Percentiles rank a stretch among this genome's conserved stretches.
Conservation (phyloP, 1,140 invertebrate species). For the Zaprionus kolodkinae region DNA sequence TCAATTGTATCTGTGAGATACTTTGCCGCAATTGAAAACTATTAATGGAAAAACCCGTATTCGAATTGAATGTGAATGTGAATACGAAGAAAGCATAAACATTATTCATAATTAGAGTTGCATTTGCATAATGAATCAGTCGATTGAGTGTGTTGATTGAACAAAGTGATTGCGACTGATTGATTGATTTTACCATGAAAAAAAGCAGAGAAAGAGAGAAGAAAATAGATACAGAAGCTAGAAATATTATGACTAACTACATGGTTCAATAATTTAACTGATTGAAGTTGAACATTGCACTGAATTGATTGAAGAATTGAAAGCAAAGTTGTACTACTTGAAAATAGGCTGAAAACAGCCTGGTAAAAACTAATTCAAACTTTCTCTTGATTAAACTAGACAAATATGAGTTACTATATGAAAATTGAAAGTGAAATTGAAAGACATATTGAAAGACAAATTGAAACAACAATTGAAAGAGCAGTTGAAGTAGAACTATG, state of each 20-base stretch:
- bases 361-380: too few species aligned
- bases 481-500: not conserved
- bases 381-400: too few species aligned
- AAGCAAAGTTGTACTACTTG: not conserved
- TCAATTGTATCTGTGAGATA: slow-evolving; percentile 30
- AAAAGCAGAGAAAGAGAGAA: not conserved
- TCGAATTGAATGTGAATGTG: not conserved
- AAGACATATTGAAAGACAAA: not conserved
- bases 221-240: not conserved
- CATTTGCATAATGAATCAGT: slow-evolving; percentile 8
- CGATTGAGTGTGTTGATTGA: slow-evolving; percentile 1
- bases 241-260: not conserved
- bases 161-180: not conserved
- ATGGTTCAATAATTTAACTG: not conserved
- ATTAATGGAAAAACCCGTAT: not conserved
- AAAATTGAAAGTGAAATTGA: not conserved
- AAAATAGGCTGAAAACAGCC: too few species aligned
- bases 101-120: slow-evolving; percentile 11
- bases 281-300: not conserved
- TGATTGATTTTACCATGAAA: not conserved
- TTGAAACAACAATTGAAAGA: not conserved
- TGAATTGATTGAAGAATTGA: not conserved
- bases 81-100: not conserved
- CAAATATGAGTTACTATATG: not conserved
- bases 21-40: slow-evolving; percentile 8